phyloP scores from a whole-genome alignment of 2,113 vertebrate species.

The Cololabis saira region DNA sequence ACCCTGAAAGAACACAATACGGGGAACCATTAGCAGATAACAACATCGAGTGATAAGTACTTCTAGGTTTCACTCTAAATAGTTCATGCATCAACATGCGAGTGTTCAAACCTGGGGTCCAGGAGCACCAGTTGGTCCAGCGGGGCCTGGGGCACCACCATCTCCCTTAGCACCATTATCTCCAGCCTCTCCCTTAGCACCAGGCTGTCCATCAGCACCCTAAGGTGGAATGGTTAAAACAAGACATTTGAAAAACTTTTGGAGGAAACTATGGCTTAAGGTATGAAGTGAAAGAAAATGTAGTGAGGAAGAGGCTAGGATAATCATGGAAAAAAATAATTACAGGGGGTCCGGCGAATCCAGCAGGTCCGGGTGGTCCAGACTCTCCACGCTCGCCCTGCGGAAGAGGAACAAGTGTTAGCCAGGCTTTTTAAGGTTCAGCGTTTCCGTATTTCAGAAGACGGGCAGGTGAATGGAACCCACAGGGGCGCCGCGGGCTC shows the following conservation, averaged over 20 bases:
- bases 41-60: background rate
- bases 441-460: background rate
- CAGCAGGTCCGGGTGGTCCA: conserved; percentile 94
- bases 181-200: conserved; percentile 87
- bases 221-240: conserved; percentile 48
- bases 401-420: background rate
- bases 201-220: conserved; percentile 89
- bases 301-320: accelerated
- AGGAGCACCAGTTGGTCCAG: conserved; percentile 88
- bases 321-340: conserved; percentile 66
- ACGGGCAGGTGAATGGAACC: conserved; percentile 63
- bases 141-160: conserved; percentile 90
- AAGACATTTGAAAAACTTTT: background rate
- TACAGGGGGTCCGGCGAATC: conserved; percentile 97
- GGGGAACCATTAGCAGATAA: background rate
- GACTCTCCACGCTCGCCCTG: conserved; percentile 96
- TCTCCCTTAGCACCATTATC: conserved; percentile 95
- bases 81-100: background rate
- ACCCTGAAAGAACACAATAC: conserved; percentile 81
- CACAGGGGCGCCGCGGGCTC: conserved; percentile 92
- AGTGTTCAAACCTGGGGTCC: conserved; percentile 79
- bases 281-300: background rate
- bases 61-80: background rate
- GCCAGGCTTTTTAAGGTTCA: background rate
- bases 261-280: background rate